phyloP scores from a whole-genome alignment of 1,140 invertebrate species.

The Ericerus pela region DNA sequence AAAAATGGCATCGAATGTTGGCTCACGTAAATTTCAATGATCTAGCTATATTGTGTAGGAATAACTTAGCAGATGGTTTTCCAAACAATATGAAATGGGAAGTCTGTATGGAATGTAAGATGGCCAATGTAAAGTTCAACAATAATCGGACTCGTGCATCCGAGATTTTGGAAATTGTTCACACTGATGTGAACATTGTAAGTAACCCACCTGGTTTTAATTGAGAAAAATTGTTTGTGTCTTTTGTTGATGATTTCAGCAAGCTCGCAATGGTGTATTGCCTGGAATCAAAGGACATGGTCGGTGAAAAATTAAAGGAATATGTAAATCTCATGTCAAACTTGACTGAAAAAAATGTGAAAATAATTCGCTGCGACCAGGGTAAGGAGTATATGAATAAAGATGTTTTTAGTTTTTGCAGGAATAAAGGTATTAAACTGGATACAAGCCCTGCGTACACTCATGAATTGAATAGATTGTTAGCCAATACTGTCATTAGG shows the following conservation, averaged over 20 bases:
- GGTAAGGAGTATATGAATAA: constrained; percentile 20
- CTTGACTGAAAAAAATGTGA: constrained; percentile 9
- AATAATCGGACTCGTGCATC: no score
- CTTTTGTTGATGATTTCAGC: constrained; percentile 25
- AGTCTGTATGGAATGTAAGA: no score
- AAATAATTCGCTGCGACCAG: constrained; percentile 18
- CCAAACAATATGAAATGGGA: no score
- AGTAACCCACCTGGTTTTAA: constrained; percentile 27
- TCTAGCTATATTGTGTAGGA: no score
- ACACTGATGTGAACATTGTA: constrained; percentile 29
- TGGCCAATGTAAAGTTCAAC: no score
- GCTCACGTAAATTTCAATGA: no score
- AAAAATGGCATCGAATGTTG: no score
- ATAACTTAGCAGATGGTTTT: no score
- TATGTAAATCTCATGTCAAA: constrained; percentile 16
- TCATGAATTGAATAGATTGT: constrained; percentile 29
- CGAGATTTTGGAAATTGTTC: constrained; percentile 26
- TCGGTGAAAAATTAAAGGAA: constrained; percentile 21
- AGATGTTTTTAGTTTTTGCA: constrained; percentile 13
- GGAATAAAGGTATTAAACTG: constrained; percentile 26
- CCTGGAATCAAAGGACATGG: constrained; percentile 28
- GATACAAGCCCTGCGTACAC: constrained; percentile 25
- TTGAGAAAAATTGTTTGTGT: constrained; percentile 23
- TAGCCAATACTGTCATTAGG: constrained; percentile 8
- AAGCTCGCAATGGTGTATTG: constrained; percentile 26